Conservation (phyloP, 2,888 invertebrate species). For the Eristalis arbustorum region DNA sequence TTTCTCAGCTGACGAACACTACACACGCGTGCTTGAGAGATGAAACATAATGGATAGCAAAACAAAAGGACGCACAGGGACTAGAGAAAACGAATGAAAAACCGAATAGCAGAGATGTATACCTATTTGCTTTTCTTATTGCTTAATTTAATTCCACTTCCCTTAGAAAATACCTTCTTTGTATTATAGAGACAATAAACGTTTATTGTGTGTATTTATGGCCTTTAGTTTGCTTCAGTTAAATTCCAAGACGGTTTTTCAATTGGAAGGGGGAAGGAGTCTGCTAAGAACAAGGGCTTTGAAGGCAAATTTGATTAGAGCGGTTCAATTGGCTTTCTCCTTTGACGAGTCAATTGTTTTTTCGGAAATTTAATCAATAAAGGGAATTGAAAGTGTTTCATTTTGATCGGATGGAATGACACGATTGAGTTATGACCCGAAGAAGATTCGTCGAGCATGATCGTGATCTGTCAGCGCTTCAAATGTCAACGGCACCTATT, state of each 20-base stretch:
- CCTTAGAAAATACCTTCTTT: neutral
- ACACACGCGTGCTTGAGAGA: conserved; percentile 20
- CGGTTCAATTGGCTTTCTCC: neutral
- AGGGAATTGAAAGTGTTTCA: no score
- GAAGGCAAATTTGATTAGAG: conserved; percentile 26
- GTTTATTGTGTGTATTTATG: conserved; percentile 29
- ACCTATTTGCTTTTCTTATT: conserved; percentile 10
- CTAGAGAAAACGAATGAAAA: conserved; percentile 22
- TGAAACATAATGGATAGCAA: conserved; percentile 35
- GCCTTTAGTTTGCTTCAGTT: conserved; percentile 18
- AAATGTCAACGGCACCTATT: no score
- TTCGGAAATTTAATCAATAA: no score
- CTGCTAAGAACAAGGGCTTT: conserved; percentile 10
- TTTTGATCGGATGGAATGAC: no score
- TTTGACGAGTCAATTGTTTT: no score
- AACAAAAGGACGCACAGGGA: neutral
- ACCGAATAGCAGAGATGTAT: conserved; percentile 27
- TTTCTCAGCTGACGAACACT: conserved; percentile 23
- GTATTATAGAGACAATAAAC: conserved; percentile 7
- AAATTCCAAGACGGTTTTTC: conserved; percentile 14
- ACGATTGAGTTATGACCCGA: no score
- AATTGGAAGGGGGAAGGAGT: neutral
- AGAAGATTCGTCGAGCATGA: no score
- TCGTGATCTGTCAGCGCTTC: no score
- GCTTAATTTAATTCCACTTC: conserved; percentile 43